A percentile compares a stretch with the other conserved stretches of the same genome.
These are phyloP conservation scores for Seriola rivoliana DNA, from an alignment of 2,113 vertebrate species.

Conservation along the genomic window DNA sequence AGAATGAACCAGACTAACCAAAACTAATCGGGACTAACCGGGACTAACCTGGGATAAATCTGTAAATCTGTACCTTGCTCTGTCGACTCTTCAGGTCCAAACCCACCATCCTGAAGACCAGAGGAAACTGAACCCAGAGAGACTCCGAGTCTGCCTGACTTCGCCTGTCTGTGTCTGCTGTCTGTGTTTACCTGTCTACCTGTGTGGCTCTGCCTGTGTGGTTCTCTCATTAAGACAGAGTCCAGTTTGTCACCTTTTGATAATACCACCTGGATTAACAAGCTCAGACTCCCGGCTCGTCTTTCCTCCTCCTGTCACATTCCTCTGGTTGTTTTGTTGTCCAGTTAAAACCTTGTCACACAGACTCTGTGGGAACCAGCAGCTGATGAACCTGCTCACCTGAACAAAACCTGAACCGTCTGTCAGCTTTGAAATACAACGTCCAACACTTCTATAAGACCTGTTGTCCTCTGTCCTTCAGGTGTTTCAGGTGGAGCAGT, in stretches of 20 bases:
- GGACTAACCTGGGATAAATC: not conserved
- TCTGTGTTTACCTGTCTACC: not conserved
- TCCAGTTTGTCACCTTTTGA: slow-evolving; percentile 6
- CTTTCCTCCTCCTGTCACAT: slow-evolving; percentile 17
- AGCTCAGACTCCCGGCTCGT: not conserved
- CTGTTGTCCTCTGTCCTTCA: no score
- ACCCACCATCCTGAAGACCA: slow-evolving; percentile 53
- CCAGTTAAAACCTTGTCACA: no score
- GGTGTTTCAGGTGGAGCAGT: no score
- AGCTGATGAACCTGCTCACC: not conserved
- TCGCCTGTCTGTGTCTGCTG: not conserved
- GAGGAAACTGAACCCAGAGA: not conserved
- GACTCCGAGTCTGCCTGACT: not conserved
- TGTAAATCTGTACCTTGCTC: slow-evolving; percentile 34
- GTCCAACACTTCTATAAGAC: no score
- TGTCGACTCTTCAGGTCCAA: slow-evolving; percentile 52
- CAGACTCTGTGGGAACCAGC: not conserved
- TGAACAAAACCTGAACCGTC: not conserved
- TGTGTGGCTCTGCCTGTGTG: not conserved
- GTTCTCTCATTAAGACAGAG: slow-evolving; percentile 3
- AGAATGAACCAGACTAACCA: not conserved
- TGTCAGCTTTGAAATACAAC: no score
- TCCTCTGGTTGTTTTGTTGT: not conserved
- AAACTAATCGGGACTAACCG: not conserved
- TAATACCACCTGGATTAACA: slow-evolving; percentile 53